phyloP scores from a whole-genome alignment of 2,888 invertebrate species.

The Lathronympha strigana region DNA sequence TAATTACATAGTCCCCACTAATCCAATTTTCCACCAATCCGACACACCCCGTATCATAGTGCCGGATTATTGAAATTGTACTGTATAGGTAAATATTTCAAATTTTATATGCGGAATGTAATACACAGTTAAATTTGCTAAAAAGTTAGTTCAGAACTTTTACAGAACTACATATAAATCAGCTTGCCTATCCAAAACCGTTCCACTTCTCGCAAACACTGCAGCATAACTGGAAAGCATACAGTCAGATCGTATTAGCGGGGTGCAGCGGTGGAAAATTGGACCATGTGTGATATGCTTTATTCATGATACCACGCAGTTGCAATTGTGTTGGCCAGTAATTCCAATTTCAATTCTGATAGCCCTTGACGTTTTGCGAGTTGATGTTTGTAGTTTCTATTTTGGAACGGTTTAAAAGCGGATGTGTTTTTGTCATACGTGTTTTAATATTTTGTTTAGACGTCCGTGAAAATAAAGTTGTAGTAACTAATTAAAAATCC shows the following conservation, averaged over 20 bases:
- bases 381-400: constrained; percentile 44
- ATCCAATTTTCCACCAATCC: no score
- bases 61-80: no score
- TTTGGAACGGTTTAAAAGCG: neutral
- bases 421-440: neutral
- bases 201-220: constrained; percentile 30
- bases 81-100: no score
- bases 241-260: constrained; percentile 60
- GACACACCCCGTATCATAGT: no score
- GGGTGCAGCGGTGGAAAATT: constrained; percentile 71
- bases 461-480: neutral
- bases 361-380: constrained; percentile 62
- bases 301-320: constrained; percentile 69
- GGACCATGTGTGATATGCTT: constrained; percentile 66
- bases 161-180: constrained; percentile 39
- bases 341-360: constrained; percentile 61
- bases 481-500: neutral
- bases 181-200: constrained; percentile 20
- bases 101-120: no score
- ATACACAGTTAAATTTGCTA: neutral
- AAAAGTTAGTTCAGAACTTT: neutral
- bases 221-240: constrained; percentile 50
- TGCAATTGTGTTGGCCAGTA: constrained; percentile 63
- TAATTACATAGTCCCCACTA: no score
- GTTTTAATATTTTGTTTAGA: no score